Evolutionary conservation across 2,113 vertebrate genomes (phyloP).

Genomic region (Macquaria australasica): DNA sequence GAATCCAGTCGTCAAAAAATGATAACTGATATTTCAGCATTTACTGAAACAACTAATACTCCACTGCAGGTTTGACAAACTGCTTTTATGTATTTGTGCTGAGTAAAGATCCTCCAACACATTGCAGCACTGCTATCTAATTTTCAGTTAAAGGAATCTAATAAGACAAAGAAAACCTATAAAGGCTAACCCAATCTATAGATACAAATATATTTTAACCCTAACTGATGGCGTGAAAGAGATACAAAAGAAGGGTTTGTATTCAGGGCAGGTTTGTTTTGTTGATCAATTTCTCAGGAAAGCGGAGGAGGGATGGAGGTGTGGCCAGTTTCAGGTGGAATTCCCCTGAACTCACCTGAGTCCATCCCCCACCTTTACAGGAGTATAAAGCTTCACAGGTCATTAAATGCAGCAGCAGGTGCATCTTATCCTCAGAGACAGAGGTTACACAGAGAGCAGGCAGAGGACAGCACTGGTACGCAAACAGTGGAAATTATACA

Average conservation of each 20-base stretch:
- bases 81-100: not conserved
- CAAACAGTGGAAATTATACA: not conserved
- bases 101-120: not conserved
- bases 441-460: not conserved
- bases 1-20: not conserved
- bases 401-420: conserved; percentile 42
- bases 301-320: conserved; percentile 48
- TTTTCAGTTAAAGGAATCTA: not conserved
- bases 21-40: not conserved
- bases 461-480: not conserved
- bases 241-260: not conserved
- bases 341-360: conserved; percentile 81
- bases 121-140: not conserved
- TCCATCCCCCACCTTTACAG: conserved; percentile 11
- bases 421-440: conserved; percentile 17
- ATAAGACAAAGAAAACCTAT: not conserved
- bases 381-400: conserved; percentile 60
- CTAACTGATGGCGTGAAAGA: not conserved
- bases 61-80: not conserved
- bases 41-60: not conserved
- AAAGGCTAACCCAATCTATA: not conserved
- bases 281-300: conserved; percentile 73
- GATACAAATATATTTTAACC: not conserved
- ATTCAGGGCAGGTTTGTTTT: conserved; percentile 64
- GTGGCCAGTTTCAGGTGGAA: conserved; percentile 76